phyloP scores from a whole-genome alignment of 2,888 invertebrate genomes.

The Cyaniris semiargus region DNA sequence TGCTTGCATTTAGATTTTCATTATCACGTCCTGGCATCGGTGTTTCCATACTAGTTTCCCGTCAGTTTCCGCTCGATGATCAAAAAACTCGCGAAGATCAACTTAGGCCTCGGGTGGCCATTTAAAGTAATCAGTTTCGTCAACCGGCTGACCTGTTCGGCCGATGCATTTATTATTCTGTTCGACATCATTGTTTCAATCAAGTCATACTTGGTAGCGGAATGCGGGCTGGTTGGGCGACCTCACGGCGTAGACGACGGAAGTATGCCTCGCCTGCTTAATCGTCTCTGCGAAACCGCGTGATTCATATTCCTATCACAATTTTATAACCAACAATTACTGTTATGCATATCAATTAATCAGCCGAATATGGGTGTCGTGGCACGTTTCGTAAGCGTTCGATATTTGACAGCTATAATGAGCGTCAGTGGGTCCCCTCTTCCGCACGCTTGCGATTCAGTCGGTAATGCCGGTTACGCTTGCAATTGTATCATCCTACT shows the following conservation, averaged over 20 bases:
- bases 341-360: conserved; percentile 57
- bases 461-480: neutral
- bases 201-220: conserved; percentile 68
- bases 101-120: conserved; percentile 14
- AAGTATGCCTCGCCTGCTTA: conserved; percentile 47
- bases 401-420: conserved; percentile 42
- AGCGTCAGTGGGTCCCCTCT: conserved; percentile 31
- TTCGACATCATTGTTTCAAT: conserved; percentile 56
- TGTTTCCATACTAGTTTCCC: neutral
- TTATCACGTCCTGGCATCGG: conserved; percentile 13
- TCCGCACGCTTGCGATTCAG: neutral
- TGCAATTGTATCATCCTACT: neutral
- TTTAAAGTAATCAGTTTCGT: conserved; percentile 39
- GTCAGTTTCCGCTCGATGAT: neutral
- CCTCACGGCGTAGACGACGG: conserved; percentile 53
- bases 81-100: conserved; percentile 3
- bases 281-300: conserved; percentile 45
- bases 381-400: conserved; percentile 26
- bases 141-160: conserved; percentile 41
- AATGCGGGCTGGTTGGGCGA: conserved; percentile 59
- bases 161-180: conserved; percentile 66
- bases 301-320: conserved; percentile 61
- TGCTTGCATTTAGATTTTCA: neutral
- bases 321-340: conserved; percentile 50
- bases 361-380: conserved; percentile 47